Percentiles rank a stretch among this genome's conserved stretches.
Conservation (phyloP, 2,888 invertebrate species). For the Drosophila borealis region DNA sequence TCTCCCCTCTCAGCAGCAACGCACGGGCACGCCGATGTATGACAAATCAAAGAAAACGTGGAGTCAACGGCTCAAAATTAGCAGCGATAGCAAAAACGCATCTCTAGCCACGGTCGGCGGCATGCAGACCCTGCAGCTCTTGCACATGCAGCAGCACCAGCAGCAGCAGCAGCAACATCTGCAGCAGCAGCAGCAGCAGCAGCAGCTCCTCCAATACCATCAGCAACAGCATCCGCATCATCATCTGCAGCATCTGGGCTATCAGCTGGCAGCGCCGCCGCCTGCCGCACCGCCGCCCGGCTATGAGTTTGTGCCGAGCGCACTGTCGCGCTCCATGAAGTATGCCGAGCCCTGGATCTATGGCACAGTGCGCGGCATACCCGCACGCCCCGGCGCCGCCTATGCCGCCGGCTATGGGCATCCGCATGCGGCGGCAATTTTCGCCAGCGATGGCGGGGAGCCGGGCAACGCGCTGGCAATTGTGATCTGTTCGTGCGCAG, state of each 20-base stretch:
- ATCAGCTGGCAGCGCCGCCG: constrained; percentile 61
- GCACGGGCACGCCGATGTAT: constrained; percentile 82
- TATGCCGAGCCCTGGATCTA: constrained; percentile 95
- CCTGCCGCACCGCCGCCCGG: constrained; percentile 53
- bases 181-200: constrained; percentile 53
- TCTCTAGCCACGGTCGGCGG: constrained; percentile 65
- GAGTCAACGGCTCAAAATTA: constrained; percentile 89
- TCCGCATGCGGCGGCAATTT: constrained; percentile 77
- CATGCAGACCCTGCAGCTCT: constrained; percentile 68
- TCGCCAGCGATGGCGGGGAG: constrained; percentile 51
- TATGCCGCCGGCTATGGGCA: constrained; percentile 54
- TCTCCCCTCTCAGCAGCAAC: constrained; percentile 49
- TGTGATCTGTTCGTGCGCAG: constrained; percentile 92
- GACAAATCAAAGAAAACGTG: constrained; percentile 88
- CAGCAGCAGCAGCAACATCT: constrained; percentile 80
- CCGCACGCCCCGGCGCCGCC: constrained; percentile 83
- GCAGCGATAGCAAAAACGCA: constrained; percentile 85
- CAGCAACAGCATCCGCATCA: constrained; percentile 56
- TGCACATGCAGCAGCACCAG: constrained; percentile 81
- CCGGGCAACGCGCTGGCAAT: constrained; percentile 85
- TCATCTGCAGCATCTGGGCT: constrained; percentile 55
- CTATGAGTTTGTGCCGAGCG: constrained; percentile 85
- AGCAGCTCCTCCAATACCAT: constrained; percentile 26
- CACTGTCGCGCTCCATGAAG: constrained; percentile 93
- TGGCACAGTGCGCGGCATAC: constrained; percentile 89